These are phyloP conservation scores for Trichechus manatus DNA, from an alignment of 2,113 vertebrate species.

Conservation along the genomic window DNA sequence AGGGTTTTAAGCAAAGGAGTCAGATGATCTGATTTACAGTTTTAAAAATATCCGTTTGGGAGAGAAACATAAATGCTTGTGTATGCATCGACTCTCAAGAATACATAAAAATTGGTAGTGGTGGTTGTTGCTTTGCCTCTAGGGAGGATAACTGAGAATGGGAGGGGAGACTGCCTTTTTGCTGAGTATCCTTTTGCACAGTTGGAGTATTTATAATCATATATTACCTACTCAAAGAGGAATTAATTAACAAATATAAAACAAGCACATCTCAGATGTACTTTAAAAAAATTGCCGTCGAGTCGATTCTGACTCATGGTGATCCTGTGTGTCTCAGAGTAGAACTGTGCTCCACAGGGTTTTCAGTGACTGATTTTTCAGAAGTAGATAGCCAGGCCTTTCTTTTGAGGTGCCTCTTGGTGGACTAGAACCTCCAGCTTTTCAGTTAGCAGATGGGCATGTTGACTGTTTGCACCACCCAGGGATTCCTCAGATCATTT, in stretches of 20 bases:
- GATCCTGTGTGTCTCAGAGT: too few species aligned
- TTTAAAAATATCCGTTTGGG: slow-evolving; percentile 11
- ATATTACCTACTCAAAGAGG: slow-evolving; percentile 37
- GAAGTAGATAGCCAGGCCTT: neutral
- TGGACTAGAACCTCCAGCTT: neutral
- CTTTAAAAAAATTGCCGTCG: neutral
- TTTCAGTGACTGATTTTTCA: too few species aligned
- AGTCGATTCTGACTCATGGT: too few species aligned
- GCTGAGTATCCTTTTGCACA: slow-evolving; percentile 44
- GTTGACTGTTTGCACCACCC: neutral
- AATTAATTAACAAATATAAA: slow-evolving; percentile 36
- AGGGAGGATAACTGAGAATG: slow-evolving; percentile 32
- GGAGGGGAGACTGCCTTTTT: slow-evolving; percentile 22
- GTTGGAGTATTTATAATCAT: slow-evolving; percentile 46
- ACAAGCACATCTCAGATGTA: neutral
- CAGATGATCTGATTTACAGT: slow-evolving; percentile 39
- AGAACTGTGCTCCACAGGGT: too few species aligned
- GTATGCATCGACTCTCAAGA: neutral
- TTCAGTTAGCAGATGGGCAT: neutral
- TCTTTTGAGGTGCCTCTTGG: neutral
- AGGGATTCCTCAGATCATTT: neutral
- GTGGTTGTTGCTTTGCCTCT: neutral
- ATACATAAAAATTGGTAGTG: neutral
- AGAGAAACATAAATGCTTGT: neutral
- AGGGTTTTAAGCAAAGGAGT: slow-evolving; percentile 52